Evolutionary conservation across 2,113 vertebrate genomes (phyloP), one percentile per base, ranked within the genome.

Genomic region (Oophaga pumilio): DNA sequence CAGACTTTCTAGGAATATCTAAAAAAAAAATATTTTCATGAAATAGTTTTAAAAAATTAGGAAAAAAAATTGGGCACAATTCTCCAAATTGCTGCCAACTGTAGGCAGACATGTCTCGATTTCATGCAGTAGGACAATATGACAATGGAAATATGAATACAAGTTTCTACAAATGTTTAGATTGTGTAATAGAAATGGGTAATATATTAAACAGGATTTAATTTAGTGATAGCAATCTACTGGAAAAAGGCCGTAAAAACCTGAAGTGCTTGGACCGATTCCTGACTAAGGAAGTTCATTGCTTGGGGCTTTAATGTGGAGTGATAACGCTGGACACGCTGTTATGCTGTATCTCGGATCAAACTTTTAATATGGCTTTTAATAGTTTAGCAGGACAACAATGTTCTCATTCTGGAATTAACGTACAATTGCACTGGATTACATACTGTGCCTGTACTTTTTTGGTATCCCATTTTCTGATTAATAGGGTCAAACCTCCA

Each of bases 171-270:
- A 4, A 69, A 69, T 6, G 15, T 69, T 69, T 9, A 62, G 60
- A 22, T 20, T 24, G 15, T 28, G 66, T 69, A 69, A 28, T 69
- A 4, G 68, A 33, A 17, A 33, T 17, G 6, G 28, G 26, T 71
- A 33, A 33, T 33, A 71, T 71, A 71, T 71, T 71, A 71, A 71
- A 33, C 68, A 33, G 68, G 14, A 71, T 71, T 71, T 71, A 71
- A 33, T 71, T 71, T 68, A 11, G 12, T 28, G 66, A 69, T 69
- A 33, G 14, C 68, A 17, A 71, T 71, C 68, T 8, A 9, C 68
- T 17, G 15, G 68, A 26, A 17, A 17, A 17, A 71, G 68, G 68
- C 68, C 10, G 11, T 33, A 33, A 71, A 43, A 71, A 71, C 68
- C 68, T 71, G 28, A 33, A 71, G 68, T 33, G 14, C 68, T 71